These are phyloP conservation scores for Synergus japonicus DNA, from an alignment of 2,888 invertebrate species.

Conservation along the genomic window DNA sequence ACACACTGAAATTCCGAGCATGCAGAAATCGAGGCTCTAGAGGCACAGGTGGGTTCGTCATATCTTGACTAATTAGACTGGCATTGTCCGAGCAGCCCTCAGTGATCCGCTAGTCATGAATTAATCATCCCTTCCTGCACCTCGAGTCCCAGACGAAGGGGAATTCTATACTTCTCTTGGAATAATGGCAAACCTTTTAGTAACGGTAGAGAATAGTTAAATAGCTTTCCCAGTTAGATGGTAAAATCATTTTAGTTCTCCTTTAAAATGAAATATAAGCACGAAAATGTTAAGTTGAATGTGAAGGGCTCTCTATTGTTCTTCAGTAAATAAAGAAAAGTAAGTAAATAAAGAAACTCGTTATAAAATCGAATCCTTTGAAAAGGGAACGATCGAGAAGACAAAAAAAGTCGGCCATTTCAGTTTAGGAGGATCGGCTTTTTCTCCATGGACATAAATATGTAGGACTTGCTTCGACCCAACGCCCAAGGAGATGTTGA, in stretches of 20 bases:
- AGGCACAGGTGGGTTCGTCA: slow-evolving; percentile 66
- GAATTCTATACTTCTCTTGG: slow-evolving; percentile 28
- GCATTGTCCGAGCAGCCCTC: slow-evolving; percentile 67
- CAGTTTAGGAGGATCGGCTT: background rate
- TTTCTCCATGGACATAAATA: slow-evolving; percentile 35
- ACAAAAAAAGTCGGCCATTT: background rate
- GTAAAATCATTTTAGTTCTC: background rate
- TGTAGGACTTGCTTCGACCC: slow-evolving; percentile 23
- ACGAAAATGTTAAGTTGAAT: too few relatives aligned
- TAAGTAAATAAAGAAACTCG: background rate
- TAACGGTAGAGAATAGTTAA: slow-evolving; percentile 25
- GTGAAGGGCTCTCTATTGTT: background rate
- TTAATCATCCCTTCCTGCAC: slow-evolving; percentile 67
- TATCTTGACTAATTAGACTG: slow-evolving; percentile 71
- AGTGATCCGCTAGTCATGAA: slow-evolving; percentile 66
- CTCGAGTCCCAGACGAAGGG: slow-evolving; percentile 50
- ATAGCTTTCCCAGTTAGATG: background rate
- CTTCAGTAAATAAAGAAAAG: background rate
- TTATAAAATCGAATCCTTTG: background rate
- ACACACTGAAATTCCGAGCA: background rate
- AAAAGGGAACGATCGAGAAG: background rate
- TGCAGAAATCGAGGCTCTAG: background rate
- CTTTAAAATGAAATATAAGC: background rate
- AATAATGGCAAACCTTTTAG: slow-evolving; percentile 27
- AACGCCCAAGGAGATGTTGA: slow-evolving; percentile 27